Evolutionary conservation across 2,888 invertebrate species (phyloP).

Genomic region (Philaethria dido): DNA sequence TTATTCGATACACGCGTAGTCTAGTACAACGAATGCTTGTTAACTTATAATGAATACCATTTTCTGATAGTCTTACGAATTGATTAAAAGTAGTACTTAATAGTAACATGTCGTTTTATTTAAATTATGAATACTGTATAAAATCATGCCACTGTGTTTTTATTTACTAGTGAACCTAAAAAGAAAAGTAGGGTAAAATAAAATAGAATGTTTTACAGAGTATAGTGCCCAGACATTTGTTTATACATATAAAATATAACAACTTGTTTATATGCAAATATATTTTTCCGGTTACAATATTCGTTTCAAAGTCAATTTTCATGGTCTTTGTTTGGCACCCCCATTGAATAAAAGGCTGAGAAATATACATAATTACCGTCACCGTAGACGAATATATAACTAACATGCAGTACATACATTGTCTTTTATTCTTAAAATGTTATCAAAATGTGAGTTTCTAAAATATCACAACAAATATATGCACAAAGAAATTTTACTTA

Average conservation of each 20-base stretch:
- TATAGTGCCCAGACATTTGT: conserved; percentile 37
- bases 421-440: not conserved
- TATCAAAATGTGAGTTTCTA: conserved; percentile 10
- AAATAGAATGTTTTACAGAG: conserved; percentile 31
- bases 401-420: not conserved
- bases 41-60: not conserved
- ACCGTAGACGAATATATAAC: conserved; percentile 1
- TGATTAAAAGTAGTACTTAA: conserved; percentile 2
- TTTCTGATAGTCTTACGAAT: not conserved
- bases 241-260: conserved; percentile 42
- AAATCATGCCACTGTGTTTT: too few relatives aligned
- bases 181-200: conserved; percentile 41
- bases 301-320: conserved; percentile 64
- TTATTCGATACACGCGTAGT: not conserved
- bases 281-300: conserved; percentile 54
- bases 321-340: conserved; percentile 58
- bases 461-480: not conserved
- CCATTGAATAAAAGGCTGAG: conserved; percentile 56
- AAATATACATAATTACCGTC: conserved; percentile 44
- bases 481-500: conserved; percentile 28
- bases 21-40: not conserved
- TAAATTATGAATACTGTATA: not conserved
- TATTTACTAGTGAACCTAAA: conserved; percentile 26
- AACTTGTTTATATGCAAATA: conserved; percentile 51
- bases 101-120: not conserved